These are phyloP conservation scores for Panthera uncia DNA, from an alignment of 2,113 vertebrate genomes.

Conservation along the genomic window DNA sequence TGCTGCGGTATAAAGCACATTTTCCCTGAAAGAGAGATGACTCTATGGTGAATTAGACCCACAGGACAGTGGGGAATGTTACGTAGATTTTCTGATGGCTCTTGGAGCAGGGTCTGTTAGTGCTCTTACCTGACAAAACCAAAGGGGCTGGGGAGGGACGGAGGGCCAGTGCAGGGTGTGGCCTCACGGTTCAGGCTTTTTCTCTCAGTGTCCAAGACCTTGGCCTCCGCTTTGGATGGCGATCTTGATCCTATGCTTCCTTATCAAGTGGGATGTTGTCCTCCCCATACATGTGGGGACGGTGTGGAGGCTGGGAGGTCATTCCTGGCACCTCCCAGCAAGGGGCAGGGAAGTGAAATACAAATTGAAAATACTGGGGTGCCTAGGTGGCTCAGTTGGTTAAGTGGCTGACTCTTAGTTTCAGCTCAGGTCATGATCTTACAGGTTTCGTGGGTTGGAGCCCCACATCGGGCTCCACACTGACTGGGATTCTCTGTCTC, in stretches of 20 bases:
- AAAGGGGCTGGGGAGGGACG: no score
- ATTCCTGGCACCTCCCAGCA: neutral
- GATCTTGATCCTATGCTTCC: neutral
- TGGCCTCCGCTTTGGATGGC: neutral
- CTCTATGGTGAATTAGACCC: neutral
- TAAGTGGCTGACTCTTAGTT: no score
- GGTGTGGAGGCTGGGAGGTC: neutral
- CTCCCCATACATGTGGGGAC: neutral
- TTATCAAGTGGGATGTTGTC: neutral
- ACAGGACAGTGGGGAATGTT: fast-evolving
- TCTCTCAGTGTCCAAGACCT: neutral
- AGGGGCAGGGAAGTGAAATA: neutral
- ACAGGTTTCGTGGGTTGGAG: no score
- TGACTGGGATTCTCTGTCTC: no score
- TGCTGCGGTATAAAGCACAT: neutral
- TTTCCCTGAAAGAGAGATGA: neutral
- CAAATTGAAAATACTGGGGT: neutral
- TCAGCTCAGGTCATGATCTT: no score
- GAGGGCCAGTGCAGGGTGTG: no score
- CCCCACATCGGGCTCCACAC: no score
- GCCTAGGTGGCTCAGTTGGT: no score
- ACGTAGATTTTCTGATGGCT: fast-evolving
- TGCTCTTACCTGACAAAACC: neutral
- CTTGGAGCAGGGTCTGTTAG: fast-evolving
- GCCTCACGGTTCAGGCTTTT: neutral